Base-by-base conservation (phyloP, 1,140 invertebrate genomes). In the Tribolium madens region DNA sequence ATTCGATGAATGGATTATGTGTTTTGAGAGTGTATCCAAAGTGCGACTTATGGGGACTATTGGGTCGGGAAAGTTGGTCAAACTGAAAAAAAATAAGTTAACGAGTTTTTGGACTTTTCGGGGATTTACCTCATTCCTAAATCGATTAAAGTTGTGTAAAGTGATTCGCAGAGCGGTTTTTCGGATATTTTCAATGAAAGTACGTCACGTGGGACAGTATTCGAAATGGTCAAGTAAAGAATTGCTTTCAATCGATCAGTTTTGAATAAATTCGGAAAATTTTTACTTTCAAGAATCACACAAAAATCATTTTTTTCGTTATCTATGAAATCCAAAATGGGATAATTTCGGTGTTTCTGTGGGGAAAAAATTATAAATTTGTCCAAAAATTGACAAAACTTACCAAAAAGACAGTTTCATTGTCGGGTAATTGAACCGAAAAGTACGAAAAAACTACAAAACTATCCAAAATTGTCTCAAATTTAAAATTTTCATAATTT, bases 281-380 rank as follows among this genome's bases (percentile, higher is more conserved):
- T 50, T 14, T 52, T 52, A 17, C 21, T 13, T n/a, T 21, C 3
- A n/a, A 50, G 12, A 31, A 31, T 31, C 47, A 72, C 5, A 7
- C 47, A 31, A 15, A 47, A 46, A 4, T 71, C 21, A 17, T 18
- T 47, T 14, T 47, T 14, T 3, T 10, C 9, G 46, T 72, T 52
- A 15, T 72, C 46, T 2, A 72, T 6, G 9, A 26, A 48, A 12
- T 72, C 46, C 15, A 72, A 14, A n/a, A 71, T 47, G 7, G 68
- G 68, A 3, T n/a, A 18, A n/a, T 46, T 15, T 71, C 46, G 12
- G 36, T 48, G 18, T 71, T 71, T 71, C 68, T 71, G 1, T 15
- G 31, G 12, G 47, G 15, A 47, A 71, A 13, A 70, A 18, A 17
- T 21, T 9, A 2, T 14, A 52, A 21, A 26, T 31, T 26, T 0